Conservation (phyloP, 2,113 vertebrate species). For the Blennius ocellaris region DNA sequence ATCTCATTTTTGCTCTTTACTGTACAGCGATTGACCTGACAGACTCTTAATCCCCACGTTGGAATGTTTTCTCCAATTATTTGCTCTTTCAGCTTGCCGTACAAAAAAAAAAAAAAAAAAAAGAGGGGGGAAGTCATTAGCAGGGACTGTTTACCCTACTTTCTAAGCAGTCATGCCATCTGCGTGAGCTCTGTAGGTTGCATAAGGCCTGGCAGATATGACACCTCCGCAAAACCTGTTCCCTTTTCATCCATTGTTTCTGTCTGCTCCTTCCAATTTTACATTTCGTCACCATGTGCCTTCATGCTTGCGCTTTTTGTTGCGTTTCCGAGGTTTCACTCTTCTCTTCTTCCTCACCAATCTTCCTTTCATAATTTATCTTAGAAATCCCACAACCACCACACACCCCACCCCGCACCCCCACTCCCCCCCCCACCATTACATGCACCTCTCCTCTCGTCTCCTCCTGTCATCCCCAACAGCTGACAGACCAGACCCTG, state of each 20-base stretch:
- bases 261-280: conserved; percentile 41
- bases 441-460: conserved; percentile 2
- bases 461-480: conserved; percentile 56
- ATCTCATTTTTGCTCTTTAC: conserved; percentile 23
- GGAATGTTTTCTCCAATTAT: conserved; percentile 29
- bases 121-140: conserved; percentile 55
- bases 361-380: neutral
- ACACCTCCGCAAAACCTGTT: conserved; percentile 78
- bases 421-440: neutral
- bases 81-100: conserved; percentile 46
- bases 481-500: conserved; percentile 75
- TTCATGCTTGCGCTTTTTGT: neutral
- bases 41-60: conserved; percentile 26
- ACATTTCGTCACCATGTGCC: conserved; percentile 4
- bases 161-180: conserved; percentile 66
- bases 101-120: conserved; percentile 8
- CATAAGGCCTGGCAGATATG: conserved; percentile 67
- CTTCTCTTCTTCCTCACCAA: neutral
- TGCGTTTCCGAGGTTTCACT: neutral
- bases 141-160: conserved; percentile 65
- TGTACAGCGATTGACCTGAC: conserved; percentile 41
- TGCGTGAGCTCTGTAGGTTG: conserved; percentile 68
- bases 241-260: conserved; percentile 56
- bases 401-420: neutral
- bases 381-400: conserved; percentile 1